Conservation (phyloP, 2,113 vertebrate genomes). For the Crotalus tigris region DNA sequence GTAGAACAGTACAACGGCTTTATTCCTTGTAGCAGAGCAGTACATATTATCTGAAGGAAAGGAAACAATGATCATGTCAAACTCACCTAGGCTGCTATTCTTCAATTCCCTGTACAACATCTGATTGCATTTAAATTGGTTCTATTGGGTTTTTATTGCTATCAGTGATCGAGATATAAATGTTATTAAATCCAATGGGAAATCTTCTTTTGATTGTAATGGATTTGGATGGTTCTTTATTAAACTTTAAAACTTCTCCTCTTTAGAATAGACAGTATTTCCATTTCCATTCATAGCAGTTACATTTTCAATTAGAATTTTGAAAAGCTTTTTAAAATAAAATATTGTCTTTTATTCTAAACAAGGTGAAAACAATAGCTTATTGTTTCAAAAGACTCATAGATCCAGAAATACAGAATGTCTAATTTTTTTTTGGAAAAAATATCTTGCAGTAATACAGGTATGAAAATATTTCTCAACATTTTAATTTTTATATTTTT, state of each 20-base stretch:
- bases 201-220: neutral
- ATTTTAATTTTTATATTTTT: neutral
- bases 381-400: neutral
- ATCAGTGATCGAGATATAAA: neutral
- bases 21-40: neutral
- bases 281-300: neutral
- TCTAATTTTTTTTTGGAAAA: neutral
- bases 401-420: neutral
- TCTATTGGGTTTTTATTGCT: constrained; percentile 4
- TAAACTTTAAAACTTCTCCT: neutral
- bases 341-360: neutral
- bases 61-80: neutral
- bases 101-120: accelerated
- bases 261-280: neutral
- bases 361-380: neutral
- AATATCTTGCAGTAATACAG: neutral
- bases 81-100: neutral
- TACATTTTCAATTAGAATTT: neutral
- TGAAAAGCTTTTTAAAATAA: neutral
- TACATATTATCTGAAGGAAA: neutral
- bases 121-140: neutral
- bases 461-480: neutral
- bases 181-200: neutral
- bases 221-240: neutral
- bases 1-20: constrained; percentile 2